Base-by-base conservation (phyloP, 2,113 vertebrate species). In the Romanogobio albipinnatus region DNA sequence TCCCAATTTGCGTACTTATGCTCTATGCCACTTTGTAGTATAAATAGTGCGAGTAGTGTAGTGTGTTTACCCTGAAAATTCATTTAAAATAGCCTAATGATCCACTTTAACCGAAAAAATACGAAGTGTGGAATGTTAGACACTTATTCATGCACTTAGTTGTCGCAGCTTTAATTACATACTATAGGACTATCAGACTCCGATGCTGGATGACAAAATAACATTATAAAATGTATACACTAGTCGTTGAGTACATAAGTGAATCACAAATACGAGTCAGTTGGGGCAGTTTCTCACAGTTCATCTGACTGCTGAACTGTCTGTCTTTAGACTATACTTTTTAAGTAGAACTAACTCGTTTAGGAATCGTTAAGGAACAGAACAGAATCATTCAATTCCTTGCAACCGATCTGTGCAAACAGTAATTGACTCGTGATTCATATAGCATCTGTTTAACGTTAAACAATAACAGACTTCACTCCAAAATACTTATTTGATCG, bases 391-490 rank as follows among this genome's bases (percentile, higher is more conserved):
- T 73, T 73, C 14, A 45, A 73, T 73, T 13, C 70, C 70, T 73
- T 43, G 70, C 5, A n/a, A 73, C 29, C 22, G 51, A 19, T 76
- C 9, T 76, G 17, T 10, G 26, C 75, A 74, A 58, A 80, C 17
- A 68, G 5, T 74, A 49, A 62, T 79, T 83, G 39, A 14, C 43
- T 77, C 17, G 4, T 76, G 4, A 53, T 61, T 70, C 79, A 61
- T 49, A 64, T 47, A 64, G 62, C 29, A 75, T 73, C 53, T 83
- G 53, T 45, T 66, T 66, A 36, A 76, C n/a, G 43, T 43, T 26
- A 76, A 84, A 58, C 74, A 77, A 66, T 62, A 70, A 22, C 75
- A 62, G 58, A 49, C 85, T 33, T 15, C 33, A 43, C 33, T 43
- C 19, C 19, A 43, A n/a, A 15, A 29, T n/a, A 39, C 33, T 77